A percentile compares a stretch with the other conserved stretches of the same genome.
Conservation (phyloP, 2,888 invertebrate genomes). For the Pseudococcus longispinus region DNA sequence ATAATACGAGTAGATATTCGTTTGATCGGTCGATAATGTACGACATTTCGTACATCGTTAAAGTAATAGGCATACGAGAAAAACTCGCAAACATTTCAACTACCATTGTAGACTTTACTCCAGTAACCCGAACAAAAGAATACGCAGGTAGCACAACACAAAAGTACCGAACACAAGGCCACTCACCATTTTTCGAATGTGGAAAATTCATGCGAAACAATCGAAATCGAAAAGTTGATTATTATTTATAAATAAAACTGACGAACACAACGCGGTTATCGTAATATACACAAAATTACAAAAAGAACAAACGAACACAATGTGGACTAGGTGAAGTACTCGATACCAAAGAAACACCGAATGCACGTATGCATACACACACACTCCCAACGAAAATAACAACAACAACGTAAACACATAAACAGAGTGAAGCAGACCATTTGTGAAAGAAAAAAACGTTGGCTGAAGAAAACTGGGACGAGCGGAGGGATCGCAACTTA, state of each 20-base stretch:
- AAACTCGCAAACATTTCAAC: background rate
- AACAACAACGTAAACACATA: constrained; percentile 56
- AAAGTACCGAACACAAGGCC: background rate
- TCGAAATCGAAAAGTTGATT: background rate
- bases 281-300: background rate
- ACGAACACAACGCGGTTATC: constrained; percentile 46
- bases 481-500: constrained; percentile 19
- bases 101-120: background rate
- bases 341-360: constrained; percentile 31
- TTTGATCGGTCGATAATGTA: background rate
- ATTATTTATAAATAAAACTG: background rate
- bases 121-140: background rate
- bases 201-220: background rate
- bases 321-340: background rate
- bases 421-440: constrained; percentile 50
- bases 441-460: constrained; percentile 47
- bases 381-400: constrained; percentile 37
- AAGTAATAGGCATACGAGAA: background rate
- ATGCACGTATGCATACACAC: constrained; percentile 46
- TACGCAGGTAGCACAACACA: background rate
- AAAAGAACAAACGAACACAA: constrained; percentile 34
- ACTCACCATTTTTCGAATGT: background rate
- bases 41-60: background rate
- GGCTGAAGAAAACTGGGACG: constrained; percentile 60
- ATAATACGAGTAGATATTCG: background rate